phyloP scores from a whole-genome alignment of 2,797 vertebrate genomes.

The Chromobotia macracanthus region DNA sequence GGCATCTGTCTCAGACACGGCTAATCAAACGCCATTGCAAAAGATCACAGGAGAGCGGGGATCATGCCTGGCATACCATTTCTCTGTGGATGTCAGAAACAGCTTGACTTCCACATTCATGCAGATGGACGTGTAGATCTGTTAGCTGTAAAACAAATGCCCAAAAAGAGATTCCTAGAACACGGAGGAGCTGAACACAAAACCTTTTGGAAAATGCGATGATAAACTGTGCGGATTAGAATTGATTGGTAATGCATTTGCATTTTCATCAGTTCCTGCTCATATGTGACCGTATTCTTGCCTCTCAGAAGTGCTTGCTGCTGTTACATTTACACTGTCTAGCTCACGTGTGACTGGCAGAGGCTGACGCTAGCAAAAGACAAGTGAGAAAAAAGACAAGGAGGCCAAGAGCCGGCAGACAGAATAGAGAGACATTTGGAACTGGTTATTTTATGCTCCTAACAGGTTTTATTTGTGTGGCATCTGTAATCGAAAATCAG shows the following conservation, averaged over 20 bases:
- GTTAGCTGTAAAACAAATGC: conserved; percentile 28
- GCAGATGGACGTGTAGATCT: background rate
- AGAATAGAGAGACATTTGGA: conserved; percentile 28
- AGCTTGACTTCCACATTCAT: conserved; percentile 25
- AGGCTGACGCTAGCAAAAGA: conserved; percentile 53
- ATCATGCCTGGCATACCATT: conserved; percentile 48
- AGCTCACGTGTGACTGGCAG: conserved; percentile 41
- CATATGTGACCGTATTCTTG: conserved; percentile 54
- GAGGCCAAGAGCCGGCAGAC: conserved; percentile 12
- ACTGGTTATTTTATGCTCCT: conserved; percentile 13
- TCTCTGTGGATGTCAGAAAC: conserved; percentile 52
- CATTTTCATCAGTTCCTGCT: conserved; percentile 51
- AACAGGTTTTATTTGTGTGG: conserved; percentile 32
- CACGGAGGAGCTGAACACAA: background rate
- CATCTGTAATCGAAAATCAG: conserved; percentile 25
- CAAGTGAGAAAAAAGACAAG: conserved; percentile 28
- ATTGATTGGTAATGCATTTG: conserved; percentile 54
- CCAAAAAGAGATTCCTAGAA: background rate
- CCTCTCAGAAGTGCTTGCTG: conserved; percentile 51
- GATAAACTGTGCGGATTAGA: conserved; percentile 41
- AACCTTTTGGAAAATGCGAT: background rate
- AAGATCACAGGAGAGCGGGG: conserved; percentile 55
- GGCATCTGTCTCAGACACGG: conserved; percentile 51
- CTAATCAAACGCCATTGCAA: conserved; percentile 59
- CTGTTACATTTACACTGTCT: conserved; percentile 60